Base-by-base conservation (phyloP, 2,797 vertebrate genomes). In the Platalea minor region DNA sequence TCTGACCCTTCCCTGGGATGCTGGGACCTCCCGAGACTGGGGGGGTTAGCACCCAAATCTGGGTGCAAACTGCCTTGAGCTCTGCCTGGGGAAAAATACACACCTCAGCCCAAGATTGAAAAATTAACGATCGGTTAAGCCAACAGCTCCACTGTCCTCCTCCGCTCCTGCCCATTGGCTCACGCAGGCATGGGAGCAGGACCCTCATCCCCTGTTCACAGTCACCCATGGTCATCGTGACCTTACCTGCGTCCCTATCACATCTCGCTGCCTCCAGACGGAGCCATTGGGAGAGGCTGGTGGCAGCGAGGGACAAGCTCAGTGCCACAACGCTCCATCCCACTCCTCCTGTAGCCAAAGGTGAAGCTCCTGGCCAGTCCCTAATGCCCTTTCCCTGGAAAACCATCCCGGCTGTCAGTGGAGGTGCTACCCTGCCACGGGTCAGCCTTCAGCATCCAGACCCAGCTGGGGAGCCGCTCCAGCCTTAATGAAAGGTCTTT, bases 221-320 rank as follows among this genome's bases (percentile, higher is more conserved):
- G 72, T 31, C 53, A 50, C 21, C 41, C 26, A 4, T 1, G 9
- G 54, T 61, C 59, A 61, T 69, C 13, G 3, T 9, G 61, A 68
- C 31, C 63, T 37, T 46, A 26, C 53, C 78, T 10, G 28, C 2
- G 11, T 33, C 53, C 48, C 57, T 4, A 1, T 46, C 69, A 33
- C 7, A 2, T 60, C 80, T 53, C 7, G 1, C 17, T 25, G 64
- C 39, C 31, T 17, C 57, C 14, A 0, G 41, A 14, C 0, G 3
- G 54, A 88, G 60, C 35, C 1, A 1, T 53, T 79, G 69, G 45
- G 21, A 37, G 70, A 48, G n/a, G 45, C 68, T 53, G 85, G 16
- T 41, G 51, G 74, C 0, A 2, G 39, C 0, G 0, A 77, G 41
- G 41, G 50, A 20, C 0, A 1, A 31, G 56, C 41, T 57, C 0